Conservation (phyloP, 2,797 vertebrate genomes). For the Darevskia mixta region DNA sequence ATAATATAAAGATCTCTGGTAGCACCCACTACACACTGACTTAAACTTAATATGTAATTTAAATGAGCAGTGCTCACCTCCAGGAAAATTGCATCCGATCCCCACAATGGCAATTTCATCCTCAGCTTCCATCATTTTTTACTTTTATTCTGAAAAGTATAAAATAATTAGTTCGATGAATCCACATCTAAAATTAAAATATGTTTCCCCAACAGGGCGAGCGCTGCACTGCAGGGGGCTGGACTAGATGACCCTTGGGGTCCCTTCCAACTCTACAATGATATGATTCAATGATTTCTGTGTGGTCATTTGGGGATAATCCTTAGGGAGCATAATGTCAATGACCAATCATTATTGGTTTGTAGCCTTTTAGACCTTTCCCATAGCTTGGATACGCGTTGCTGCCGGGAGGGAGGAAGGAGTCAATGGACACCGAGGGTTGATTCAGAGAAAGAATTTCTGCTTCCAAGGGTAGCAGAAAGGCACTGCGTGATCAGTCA, state of each 20-base stretch:
- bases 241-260: too few species aligned
- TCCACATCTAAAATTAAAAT: not conserved
- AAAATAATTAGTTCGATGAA: not conserved
- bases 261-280: too few species aligned
- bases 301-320: not conserved
- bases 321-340: not conserved
- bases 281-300: not conserved
- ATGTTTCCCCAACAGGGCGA: not conserved
- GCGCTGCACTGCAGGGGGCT: too few species aligned
- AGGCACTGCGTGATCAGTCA: too few species aligned
- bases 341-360: not conserved
- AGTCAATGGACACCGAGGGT: too few species aligned
- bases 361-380: too few species aligned
- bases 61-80: conserved; percentile 73
- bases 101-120: conserved; percentile 85
- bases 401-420: too few species aligned
- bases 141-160: conserved; percentile 1
- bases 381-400: too few species aligned
- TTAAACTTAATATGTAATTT: not conserved
- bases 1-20: too few species aligned
- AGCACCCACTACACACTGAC: too few species aligned
- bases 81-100: conserved; percentile 89
- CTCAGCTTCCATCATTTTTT: conserved; percentile 75
- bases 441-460: too few species aligned
- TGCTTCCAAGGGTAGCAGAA: too few species aligned